phyloP scores from a whole-genome alignment of 2,888 invertebrate species.

The Hydroisotoma schaefferi region DNA sequence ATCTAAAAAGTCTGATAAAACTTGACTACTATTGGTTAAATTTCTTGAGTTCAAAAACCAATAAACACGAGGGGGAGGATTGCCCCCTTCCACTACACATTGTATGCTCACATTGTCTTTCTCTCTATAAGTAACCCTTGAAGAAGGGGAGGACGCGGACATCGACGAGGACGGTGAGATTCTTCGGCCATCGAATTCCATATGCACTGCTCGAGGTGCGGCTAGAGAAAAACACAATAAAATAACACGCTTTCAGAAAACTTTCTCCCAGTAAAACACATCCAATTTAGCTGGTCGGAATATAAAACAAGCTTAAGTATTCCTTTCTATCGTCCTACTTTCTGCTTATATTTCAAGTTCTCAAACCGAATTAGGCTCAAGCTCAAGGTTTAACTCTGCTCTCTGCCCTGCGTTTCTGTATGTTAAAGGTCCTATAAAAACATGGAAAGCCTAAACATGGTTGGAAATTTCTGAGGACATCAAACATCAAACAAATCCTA shows the following conservation, averaged over 20 bases:
- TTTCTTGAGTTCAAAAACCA: constrained; percentile 46
- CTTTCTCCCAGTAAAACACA: constrained; percentile 13
- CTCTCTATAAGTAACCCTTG: constrained; percentile 46
- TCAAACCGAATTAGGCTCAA: too few relatives aligned
- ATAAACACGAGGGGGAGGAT: constrained; percentile 44
- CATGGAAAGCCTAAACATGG: background rate
- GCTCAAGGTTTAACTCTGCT: too few relatives aligned
- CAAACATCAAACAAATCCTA: constrained; percentile 29
- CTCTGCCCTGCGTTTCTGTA: too few relatives aligned
- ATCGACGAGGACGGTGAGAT: constrained; percentile 41
- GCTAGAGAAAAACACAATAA: constrained; percentile 56
- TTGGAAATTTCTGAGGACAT: constrained; percentile 3
- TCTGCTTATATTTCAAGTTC: too few relatives aligned
- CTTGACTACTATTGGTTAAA: constrained; percentile 44
- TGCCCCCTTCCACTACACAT: constrained; percentile 48
- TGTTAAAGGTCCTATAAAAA: constrained; percentile 18
- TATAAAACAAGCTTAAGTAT: too few relatives aligned
- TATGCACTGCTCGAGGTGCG: constrained; percentile 76
- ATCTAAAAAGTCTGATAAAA: constrained; percentile 44
- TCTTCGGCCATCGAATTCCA: constrained; percentile 71
- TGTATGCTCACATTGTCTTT: constrained; percentile 48
- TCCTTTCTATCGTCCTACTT: too few relatives aligned
- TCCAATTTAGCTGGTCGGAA: too few relatives aligned
- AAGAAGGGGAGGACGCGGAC: constrained; percentile 25
- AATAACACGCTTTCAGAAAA: constrained; percentile 6